Conservation (phyloP, 2,888 invertebrate species). For the Eupeodes latifasciatus region DNA sequence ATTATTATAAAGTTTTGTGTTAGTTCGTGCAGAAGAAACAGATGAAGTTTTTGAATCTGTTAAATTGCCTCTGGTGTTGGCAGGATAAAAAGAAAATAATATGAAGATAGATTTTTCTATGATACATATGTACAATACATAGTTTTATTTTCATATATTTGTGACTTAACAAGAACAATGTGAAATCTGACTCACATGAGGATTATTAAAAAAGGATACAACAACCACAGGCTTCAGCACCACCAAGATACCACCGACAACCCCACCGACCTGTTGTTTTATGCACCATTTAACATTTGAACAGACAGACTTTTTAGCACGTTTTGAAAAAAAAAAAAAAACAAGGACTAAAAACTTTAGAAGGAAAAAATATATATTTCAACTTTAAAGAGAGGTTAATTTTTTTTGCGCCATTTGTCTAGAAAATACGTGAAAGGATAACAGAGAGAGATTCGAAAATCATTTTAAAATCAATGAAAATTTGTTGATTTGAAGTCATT, state of each 20-base stretch:
- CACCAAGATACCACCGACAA: not conserved
- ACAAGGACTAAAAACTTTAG: not conserved
- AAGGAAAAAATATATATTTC: not conserved
- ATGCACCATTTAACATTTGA: constrained; percentile 35
- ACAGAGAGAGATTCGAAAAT: not conserved
- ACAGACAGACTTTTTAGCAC: constrained; percentile 8
- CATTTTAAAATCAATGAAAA: not conserved
- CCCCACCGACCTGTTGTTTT: constrained; percentile 21
- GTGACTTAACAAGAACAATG: constrained; percentile 25
- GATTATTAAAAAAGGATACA: not conserved
- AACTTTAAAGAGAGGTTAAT: not conserved
- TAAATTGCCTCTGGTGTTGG: constrained; percentile 44
- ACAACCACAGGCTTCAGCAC: not conserved
- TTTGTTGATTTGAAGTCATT: too few species aligned
- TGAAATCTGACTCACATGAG: constrained; percentile 24
- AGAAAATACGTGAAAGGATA: not conserved
- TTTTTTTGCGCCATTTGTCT: not conserved
- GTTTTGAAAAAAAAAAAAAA: not conserved
- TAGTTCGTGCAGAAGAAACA: constrained; percentile 34
- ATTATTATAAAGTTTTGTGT: constrained; percentile 35
- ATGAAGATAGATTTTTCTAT: not conserved
- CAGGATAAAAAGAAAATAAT: constrained; percentile 4
- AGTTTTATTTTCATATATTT: constrained; percentile 1
- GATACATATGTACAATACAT: not conserved
- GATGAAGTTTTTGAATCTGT: constrained; percentile 38